Percentiles rank a stretch among this genome's conserved stretches.
These are phyloP conservation scores for Syngnathoides biaculeatus DNA, from an alignment of 2,113 vertebrate species.

Conservation along the genomic window DNA sequence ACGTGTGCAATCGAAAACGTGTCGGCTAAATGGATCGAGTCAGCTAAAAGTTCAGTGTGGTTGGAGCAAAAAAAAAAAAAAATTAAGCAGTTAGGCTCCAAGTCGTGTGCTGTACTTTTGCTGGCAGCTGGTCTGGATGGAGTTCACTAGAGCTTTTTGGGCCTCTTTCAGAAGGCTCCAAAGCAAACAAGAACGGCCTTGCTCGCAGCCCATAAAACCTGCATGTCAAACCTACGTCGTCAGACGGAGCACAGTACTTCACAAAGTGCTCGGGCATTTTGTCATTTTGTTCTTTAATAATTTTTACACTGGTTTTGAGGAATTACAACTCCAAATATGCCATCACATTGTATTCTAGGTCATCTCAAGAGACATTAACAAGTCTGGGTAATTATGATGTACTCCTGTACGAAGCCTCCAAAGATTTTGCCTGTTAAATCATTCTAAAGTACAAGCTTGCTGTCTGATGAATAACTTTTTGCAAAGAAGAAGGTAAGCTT, in stretches of 20 bases:
- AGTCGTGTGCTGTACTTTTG: slow-evolving; percentile 38
- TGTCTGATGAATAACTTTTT: background rate
- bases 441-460: background rate
- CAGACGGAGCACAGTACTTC: slow-evolving; percentile 6
- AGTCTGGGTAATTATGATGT: background rate
- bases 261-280: background rate
- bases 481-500: background rate
- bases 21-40: slow-evolving; percentile 17
- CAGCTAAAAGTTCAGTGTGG: slow-evolving; percentile 42
- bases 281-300: background rate
- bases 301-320: background rate
- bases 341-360: background rate
- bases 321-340: background rate
- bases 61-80: slow-evolving; percentile 39
- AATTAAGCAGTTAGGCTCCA: slow-evolving; percentile 19
- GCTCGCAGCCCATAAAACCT: slow-evolving; percentile 43
- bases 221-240: slow-evolving; percentile 36
- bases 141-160: slow-evolving; percentile 35
- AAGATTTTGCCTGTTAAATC: background rate
- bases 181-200: slow-evolving; percentile 55
- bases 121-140: slow-evolving; percentile 47
- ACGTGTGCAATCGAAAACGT: slow-evolving; percentile 12
- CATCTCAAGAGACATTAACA: background rate
- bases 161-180: slow-evolving; percentile 49
- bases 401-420: background rate